These are phyloP conservation scores for Alloscopus bannaensis DNA, from an alignment of 2,888 invertebrate species.

Conservation along the genomic window DNA sequence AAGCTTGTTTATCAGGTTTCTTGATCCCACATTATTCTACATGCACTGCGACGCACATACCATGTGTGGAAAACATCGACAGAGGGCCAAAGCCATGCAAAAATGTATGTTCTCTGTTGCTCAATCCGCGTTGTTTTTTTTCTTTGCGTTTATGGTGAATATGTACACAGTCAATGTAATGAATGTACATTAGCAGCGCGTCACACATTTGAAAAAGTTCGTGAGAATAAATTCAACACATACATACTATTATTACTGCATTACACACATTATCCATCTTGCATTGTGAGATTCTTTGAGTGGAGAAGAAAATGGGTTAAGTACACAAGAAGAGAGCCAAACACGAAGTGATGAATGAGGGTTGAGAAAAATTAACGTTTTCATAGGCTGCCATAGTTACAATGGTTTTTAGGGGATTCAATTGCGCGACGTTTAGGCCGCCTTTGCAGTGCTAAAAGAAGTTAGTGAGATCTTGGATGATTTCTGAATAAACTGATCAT, in stretches of 20 bases:
- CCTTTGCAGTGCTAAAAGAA: neutral
- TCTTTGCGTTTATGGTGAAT: neutral
- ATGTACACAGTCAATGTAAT: too few relatives aligned
- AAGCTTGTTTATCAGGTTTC: constrained; percentile 40
- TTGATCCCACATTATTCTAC: constrained; percentile 23
- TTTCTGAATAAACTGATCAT: too few relatives aligned
- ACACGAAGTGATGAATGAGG: neutral
- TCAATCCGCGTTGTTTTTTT: neutral
- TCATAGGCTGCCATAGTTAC: too few relatives aligned
- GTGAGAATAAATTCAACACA: too few relatives aligned
- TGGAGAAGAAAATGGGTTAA: constrained; percentile 25
- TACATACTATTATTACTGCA: too few relatives aligned
- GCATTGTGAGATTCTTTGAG: constrained; percentile 8
- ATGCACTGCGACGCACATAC: neutral
- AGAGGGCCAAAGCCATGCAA: neutral
- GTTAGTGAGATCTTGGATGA: neutral
- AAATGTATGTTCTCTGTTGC: neutral
- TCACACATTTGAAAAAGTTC: too few relatives aligned
- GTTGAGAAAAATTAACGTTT: neutral
- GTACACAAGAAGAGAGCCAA: constrained; percentile 11
- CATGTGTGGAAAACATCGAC: neutral
- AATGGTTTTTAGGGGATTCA: too few relatives aligned
- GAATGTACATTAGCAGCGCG: too few relatives aligned
- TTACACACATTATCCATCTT: too few relatives aligned
- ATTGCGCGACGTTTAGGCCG: too few relatives aligned